Evolutionary conservation across 2,888 invertebrate species (phyloP).

Genomic region (Eledone cirrhosa): DNA sequence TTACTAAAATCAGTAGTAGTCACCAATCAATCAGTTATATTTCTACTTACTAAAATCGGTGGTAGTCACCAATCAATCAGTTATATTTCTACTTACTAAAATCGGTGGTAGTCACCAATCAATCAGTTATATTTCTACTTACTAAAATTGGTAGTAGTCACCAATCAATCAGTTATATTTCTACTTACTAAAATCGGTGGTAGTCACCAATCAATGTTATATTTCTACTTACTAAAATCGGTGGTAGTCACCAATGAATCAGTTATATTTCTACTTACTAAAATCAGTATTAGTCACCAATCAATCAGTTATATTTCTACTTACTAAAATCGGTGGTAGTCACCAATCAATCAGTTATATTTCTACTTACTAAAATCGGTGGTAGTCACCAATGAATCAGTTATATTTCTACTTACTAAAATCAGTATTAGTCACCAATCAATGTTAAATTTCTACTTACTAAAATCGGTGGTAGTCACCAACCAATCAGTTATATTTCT

Average conservation of each 20-base stretch:
- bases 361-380: constrained; percentile 77
- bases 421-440: constrained; percentile 91
- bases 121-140: constrained; percentile 37
- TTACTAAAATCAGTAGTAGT: constrained; percentile 85
- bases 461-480: constrained; percentile 88
- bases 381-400: constrained; percentile 91
- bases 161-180: constrained; percentile 74
- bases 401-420: constrained; percentile 71
- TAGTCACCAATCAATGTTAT: constrained; percentile 79
- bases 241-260: constrained; percentile 89
- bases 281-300: constrained; percentile 87
- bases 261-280: constrained; percentile 71
- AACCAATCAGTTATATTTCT: constrained; percentile 66
- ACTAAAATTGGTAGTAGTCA: constrained; percentile 87
- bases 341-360: constrained; percentile 77
- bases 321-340: constrained; percentile 85
- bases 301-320: constrained; percentile 35
- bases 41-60: constrained; percentile 77
- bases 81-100: constrained; percentile 71
- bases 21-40: constrained; percentile 77
- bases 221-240: constrained; percentile 76
- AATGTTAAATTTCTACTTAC: constrained; percentile 85
- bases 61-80: constrained; percentile 91
- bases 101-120: constrained; percentile 90
- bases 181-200: constrained; percentile 82